Percentiles rank a stretch among this genome's conserved stretches.
phyloP scores from a whole-genome alignment of 2,888 invertebrate species.

The Ochropacha duplaris region DNA sequence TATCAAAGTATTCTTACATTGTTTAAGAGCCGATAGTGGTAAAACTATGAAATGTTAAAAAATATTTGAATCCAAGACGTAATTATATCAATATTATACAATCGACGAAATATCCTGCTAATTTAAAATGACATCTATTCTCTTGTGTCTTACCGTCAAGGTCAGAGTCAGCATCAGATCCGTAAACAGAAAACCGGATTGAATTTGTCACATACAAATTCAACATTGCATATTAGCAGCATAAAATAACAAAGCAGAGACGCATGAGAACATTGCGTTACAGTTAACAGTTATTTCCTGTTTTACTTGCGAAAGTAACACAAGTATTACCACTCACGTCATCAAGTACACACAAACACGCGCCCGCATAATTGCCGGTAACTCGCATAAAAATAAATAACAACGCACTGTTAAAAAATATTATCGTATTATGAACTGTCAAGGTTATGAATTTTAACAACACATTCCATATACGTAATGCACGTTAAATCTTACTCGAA shows the following conservation, averaged over 20 bases:
- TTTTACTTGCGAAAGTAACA: slow-evolving; percentile 49
- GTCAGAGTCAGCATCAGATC: slow-evolving; percentile 57
- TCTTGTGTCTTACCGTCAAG: slow-evolving; percentile 65
- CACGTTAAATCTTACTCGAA: slow-evolving; percentile 46
- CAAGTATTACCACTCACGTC: slow-evolving; percentile 40
- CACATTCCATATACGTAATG: slow-evolving; percentile 65
- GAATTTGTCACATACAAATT: slow-evolving; percentile 62
- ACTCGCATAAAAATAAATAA: slow-evolving; percentile 39
- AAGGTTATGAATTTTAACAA: slow-evolving; percentile 71
- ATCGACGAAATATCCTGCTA: background rate
- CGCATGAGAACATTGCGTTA: slow-evolving; percentile 45
- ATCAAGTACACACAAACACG: slow-evolving; percentile 49
- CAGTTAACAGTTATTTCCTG: slow-evolving; percentile 57
- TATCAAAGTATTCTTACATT: background rate
- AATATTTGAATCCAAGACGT: background rate
- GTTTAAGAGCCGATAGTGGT: background rate
- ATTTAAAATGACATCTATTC: slow-evolving; percentile 24
- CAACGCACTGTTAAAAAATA: slow-evolving; percentile 49
- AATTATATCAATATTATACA: too few species aligned
- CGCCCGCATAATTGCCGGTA: slow-evolving; percentile 52
- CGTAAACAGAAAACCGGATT: slow-evolving; percentile 73
- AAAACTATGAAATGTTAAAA: background rate
- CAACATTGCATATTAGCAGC: slow-evolving; percentile 57
- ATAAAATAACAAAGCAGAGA: slow-evolving; percentile 43
- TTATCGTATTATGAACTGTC: slow-evolving; percentile 44